Conservation (phyloP, 92 coral and sea anemone species). For the Epizoanthus rinbou region DNA sequence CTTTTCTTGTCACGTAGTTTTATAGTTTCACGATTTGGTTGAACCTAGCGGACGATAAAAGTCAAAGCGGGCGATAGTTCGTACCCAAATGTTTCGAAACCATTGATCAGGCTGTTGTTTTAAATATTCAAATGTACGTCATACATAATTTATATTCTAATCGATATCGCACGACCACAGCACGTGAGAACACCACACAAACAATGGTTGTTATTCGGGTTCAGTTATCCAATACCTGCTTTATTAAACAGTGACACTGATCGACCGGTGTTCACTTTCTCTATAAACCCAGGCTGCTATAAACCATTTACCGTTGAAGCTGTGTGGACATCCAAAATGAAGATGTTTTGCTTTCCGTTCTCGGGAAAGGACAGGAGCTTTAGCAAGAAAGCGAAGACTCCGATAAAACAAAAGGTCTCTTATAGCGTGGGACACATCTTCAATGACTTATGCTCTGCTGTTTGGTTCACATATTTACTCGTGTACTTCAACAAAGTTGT, state of each 20-base stretch:
- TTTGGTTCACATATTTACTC: constrained; percentile 74
- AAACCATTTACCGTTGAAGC: neutral
- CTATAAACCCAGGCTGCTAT: too few species aligned
- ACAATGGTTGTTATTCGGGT: neutral
- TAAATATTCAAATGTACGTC: neutral
- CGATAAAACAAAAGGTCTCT: constrained; percentile 58
- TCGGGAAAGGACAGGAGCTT: neutral
- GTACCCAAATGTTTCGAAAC: neutral
- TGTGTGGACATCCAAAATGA: neutral
- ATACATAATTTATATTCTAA: neutral
- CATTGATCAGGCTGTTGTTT: neutral
- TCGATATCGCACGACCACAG: neutral
- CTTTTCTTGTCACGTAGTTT: too few species aligned
- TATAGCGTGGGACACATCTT: constrained; percentile 79
- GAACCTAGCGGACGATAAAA: too few species aligned
- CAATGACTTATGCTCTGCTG: constrained; percentile 78
- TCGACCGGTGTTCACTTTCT: neutral
- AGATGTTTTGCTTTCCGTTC: constrained; percentile 1
- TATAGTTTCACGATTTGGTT: too few species aligned
- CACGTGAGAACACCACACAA: neutral
- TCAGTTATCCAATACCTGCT: neutral
- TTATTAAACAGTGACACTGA: neutral
- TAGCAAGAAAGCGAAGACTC: constrained; percentile 33
- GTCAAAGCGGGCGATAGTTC: neutral
- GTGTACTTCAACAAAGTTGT: constrained; percentile 83